Base-by-base conservation (phyloP, 2,797 vertebrate genomes). In the Selene dorsalis region DNA sequence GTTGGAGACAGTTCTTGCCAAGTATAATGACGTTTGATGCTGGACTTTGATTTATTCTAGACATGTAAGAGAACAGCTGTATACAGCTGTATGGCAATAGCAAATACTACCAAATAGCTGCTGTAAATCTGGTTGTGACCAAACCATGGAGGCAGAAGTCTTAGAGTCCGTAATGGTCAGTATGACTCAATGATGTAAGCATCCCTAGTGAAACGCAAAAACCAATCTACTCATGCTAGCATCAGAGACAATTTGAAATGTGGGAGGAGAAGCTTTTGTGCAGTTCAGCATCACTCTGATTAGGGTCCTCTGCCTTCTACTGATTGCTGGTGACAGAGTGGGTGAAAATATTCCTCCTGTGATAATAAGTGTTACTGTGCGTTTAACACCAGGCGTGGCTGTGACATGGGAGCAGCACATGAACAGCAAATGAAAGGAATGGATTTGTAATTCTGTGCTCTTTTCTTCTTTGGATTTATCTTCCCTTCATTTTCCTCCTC, bases 321-420 rank as follows among this genome's bases (percentile, higher is more conserved):
- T 90, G 79, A 88, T 87, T 90, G 70, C 82, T 76, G 48, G 62
- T 73, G 76, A 81, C 75, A 80, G 69, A 87, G 82, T 67, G 63
- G 74, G 68, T 87, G 66, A 88, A 87, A 88, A 84, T 83, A 80
- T 80, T 72, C 69, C 62, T 77, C 60, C 61, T 73, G 60, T 86
- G 80, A 84, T 87, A 72, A 83, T 66, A 70, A 84, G 72, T 5
- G 0, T 69, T 72, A 69, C 48, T 43, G 30, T 72, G 57, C 75
- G 65, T 67, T 84, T 77, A 80, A 85, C 41, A 65, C 38, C 79
- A 71, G 64, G 32, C 41, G 43, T 63, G 62, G 14, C 9, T 24
- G 4, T 39, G 68, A 68, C 64, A 72, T 57, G 28, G 24, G 58
- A 79, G 65, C 59, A 48, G 16, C 32, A 58, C 8, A 75, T 43